A percentile compares a stretch with the other conserved stretches of the same genome.
Evolutionary conservation across 1,140 invertebrate genomes (phyloP).

Genomic region (Lepidurus packardi): DNA sequence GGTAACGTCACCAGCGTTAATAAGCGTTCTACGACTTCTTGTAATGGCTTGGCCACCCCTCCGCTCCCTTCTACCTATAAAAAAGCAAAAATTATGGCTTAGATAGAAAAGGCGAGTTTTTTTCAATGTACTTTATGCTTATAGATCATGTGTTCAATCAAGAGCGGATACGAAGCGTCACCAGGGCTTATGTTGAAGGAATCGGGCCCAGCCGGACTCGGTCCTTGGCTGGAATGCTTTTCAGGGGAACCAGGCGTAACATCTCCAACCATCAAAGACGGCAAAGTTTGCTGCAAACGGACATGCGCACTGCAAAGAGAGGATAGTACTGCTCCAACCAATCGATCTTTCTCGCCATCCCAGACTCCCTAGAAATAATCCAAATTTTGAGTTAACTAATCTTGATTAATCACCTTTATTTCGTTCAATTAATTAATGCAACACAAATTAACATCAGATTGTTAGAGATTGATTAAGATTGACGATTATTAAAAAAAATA

Average conservation of each 20-base stretch:
- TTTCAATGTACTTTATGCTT: conserved; percentile 54
- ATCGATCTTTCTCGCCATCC: conserved; percentile 52
- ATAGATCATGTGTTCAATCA: conserved; percentile 75
- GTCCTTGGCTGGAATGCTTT: conserved; percentile 13
- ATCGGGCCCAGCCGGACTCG: conserved; percentile 26
- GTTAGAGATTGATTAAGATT: too few species aligned
- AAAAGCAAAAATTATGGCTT: conserved; percentile 34
- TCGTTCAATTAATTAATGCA: too few species aligned
- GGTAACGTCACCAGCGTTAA: conserved; percentile 74
- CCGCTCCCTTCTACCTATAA: conserved; percentile 47
- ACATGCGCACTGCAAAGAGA: conserved; percentile 72
- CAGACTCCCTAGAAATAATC: conserved; percentile 1
- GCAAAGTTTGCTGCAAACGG: conserved; percentile 69
- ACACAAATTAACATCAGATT: too few species aligned
- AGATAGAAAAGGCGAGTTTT: conserved; percentile 19
- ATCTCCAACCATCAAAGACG: conserved; percentile 54
- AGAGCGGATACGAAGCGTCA: conserved; percentile 59
- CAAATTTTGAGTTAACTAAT: too few species aligned
- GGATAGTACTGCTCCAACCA: conserved; percentile 73
- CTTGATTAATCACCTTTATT: too few species aligned
- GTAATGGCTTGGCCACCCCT: conserved; percentile 60
- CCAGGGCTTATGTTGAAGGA: conserved; percentile 33
- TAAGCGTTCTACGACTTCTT: conserved; percentile 74
- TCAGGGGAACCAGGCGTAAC: conserved; percentile 48
- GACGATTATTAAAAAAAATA: too few species aligned